These are phyloP conservation scores for Calyptomena viridis DNA, from an alignment of 2,113 vertebrate genomes.

Conservation along the genomic window DNA sequence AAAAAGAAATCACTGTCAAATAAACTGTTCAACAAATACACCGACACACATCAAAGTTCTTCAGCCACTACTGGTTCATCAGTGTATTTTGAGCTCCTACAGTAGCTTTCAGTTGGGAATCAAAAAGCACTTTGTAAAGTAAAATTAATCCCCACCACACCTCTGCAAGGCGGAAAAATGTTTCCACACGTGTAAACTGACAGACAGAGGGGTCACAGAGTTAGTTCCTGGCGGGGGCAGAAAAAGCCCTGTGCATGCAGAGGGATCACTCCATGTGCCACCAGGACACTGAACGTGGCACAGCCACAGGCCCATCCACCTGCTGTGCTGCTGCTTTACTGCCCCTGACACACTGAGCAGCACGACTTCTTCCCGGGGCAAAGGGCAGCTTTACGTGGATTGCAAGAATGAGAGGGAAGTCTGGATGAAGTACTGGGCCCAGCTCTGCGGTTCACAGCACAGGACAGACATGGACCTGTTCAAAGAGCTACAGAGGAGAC, in stretches of 20 bases:
- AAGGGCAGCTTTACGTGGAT: background rate
- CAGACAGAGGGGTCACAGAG: constrained; percentile 4
- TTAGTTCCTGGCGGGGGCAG: rapidly evolving
- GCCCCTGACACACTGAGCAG: background rate
- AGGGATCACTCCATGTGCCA: rapidly evolving
- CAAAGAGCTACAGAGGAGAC: background rate
- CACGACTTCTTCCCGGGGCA: background rate
- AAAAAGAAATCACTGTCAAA: background rate
- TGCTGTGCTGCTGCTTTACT: background rate
- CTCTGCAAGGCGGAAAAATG: constrained; percentile 12
- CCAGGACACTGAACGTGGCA: rapidly evolving
- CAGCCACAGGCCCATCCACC: background rate
- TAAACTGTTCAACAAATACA: background rate
- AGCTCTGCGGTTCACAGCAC: background rate
- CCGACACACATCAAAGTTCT: background rate
- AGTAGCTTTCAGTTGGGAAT: constrained; percentile 33
- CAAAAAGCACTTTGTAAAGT: constrained; percentile 24
- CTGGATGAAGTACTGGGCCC: rapidly evolving
- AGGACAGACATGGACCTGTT: background rate
- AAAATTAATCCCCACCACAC: constrained; percentile 29
- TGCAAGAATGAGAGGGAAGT: background rate
- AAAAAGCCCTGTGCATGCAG: rapidly evolving
- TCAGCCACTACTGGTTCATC: background rate
- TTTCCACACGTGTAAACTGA: background rate
- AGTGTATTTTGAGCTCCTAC: background rate